Evolutionary conservation across 1,140 invertebrate genomes (phyloP), one percentile per base, ranked within the genome.

Genomic region (Cydia splendana): DNA sequence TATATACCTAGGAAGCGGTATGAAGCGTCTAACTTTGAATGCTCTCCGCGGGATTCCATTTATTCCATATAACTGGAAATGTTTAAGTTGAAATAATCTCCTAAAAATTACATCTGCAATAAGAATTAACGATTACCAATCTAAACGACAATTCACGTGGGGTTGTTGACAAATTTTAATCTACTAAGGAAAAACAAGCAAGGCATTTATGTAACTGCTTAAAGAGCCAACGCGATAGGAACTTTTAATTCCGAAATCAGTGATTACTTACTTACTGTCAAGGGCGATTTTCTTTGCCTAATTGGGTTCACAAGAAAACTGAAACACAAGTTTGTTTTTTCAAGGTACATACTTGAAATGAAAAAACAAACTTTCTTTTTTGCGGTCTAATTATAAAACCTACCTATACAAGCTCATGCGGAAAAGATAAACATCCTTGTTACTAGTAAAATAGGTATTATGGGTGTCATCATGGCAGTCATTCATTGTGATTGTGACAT

Each of bases 11-110:
- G 53, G 53, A 57, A 57, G 67, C 30, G 65, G 38, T 42, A 38
- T 71, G 34, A 42, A 38, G 67, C 67, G 67, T 18, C 34, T 71
- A 42, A 71, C 30, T 71, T n/a, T 18, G 15, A 69, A 38, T 69
- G 65, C 65, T 69, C n/a, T 30, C 30, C 30, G 65, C 24, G 24
- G 65, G 28, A 34, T 69, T 7, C 13, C 65, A 69, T 69, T 34
- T 69, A 15, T 69, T 30, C 28, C 65, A n/a, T 69, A 34, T 57
- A 34, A 34, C 20, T n/a, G 28, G 12, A 67, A 34, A 38, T 67
- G 65, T n/a, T 34, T n/a, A 18, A 71, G n/a, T 13, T 18, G n/a
- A 71, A n/a, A 42, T n/a, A 34, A 48, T 45, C 45, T 45, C 12
- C 12, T 45, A 45, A 0, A 45, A 45, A 13, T 45, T 0, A 45